phyloP scores from a whole-genome alignment of 2,113 vertebrate species.

The Gavialis gangeticus region DNA sequence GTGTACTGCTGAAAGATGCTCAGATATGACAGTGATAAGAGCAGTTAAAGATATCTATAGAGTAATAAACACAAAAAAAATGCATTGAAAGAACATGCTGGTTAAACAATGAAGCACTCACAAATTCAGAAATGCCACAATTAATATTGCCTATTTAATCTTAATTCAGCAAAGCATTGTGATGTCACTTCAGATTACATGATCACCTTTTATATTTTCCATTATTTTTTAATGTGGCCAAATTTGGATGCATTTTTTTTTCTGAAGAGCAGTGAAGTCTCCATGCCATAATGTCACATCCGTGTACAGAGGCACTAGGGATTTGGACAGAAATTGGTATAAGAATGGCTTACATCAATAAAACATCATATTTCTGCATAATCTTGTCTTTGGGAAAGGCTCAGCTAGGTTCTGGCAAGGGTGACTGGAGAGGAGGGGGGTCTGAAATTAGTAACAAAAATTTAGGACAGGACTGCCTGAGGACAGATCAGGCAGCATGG shows the following conservation, averaged over 20 bases:
- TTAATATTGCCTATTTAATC: not conserved
- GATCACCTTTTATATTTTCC: not conserved
- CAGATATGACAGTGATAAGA: not conserved
- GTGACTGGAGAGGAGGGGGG: not conserved
- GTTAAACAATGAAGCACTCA: conserved; percentile 2
- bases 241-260: not conserved
- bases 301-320: not conserved
- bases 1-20: not conserved
- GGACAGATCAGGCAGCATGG: not conserved
- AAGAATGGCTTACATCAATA: not conserved
- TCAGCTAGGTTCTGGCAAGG: not conserved
- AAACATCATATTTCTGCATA: not conserved
- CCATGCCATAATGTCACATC: not conserved
- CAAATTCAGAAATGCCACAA: not conserved
- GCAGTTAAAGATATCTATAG: not conserved
- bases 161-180: not conserved
- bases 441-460: not conserved
- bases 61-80: not conserved
- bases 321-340: not conserved
- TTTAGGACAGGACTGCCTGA: not conserved
- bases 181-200: not conserved
- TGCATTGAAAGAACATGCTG: not conserved
- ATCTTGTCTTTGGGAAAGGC: not conserved
- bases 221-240: not conserved
- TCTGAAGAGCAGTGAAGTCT: not conserved